phyloP scores from a whole-genome alignment of 2,888 invertebrate genomes.

The Diadegma fenestrale region DNA sequence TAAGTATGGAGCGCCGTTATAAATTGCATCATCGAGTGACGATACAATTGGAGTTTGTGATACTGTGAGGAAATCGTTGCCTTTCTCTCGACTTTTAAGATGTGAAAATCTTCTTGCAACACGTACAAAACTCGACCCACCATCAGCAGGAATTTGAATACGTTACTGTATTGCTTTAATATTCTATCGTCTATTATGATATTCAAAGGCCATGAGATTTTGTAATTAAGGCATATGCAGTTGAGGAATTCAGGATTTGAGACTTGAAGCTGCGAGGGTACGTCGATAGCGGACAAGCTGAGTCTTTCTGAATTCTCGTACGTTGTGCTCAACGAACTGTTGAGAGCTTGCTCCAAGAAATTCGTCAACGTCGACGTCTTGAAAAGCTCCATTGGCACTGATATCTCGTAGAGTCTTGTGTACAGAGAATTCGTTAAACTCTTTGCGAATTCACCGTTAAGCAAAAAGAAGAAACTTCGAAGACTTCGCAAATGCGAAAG shows the following conservation, averaged over 20 bases:
- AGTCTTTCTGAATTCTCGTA: slow-evolving; percentile 80
- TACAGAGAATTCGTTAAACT: slow-evolving; percentile 90
- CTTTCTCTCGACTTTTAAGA: slow-evolving; percentile 88
- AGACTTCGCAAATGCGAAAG: slow-evolving; percentile 90
- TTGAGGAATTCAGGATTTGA: slow-evolving; percentile 88
- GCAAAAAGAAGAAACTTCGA: slow-evolving; percentile 91
- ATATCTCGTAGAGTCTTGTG: slow-evolving; percentile 88
- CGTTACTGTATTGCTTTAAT: slow-evolving; percentile 89
- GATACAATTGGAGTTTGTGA: slow-evolving; percentile 89
- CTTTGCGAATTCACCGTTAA: slow-evolving; percentile 92
- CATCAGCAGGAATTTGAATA: slow-evolving; percentile 92
- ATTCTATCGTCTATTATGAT: slow-evolving; percentile 91
- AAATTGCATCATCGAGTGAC: slow-evolving; percentile 92
- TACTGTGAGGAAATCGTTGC: slow-evolving; percentile 87
- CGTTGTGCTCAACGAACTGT: slow-evolving; percentile 87
- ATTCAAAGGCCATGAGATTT: slow-evolving; percentile 92
- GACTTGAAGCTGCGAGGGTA: slow-evolving; percentile 80
- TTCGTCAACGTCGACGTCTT: slow-evolving; percentile 90
- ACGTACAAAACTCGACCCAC: slow-evolving; percentile 92
- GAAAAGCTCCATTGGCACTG: slow-evolving; percentile 89
- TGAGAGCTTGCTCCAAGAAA: slow-evolving; percentile 89
- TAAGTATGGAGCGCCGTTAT: slow-evolving; percentile 92
- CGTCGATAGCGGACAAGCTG: slow-evolving; percentile 79
- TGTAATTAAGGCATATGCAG: slow-evolving; percentile 89
- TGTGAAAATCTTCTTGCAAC: slow-evolving; percentile 89